A percentile compares a stretch with the other conserved stretches of the same genome.
phyloP scores from a whole-genome alignment of 2,888 invertebrate genomes.

The Hypselothyrea guttata region DNA sequence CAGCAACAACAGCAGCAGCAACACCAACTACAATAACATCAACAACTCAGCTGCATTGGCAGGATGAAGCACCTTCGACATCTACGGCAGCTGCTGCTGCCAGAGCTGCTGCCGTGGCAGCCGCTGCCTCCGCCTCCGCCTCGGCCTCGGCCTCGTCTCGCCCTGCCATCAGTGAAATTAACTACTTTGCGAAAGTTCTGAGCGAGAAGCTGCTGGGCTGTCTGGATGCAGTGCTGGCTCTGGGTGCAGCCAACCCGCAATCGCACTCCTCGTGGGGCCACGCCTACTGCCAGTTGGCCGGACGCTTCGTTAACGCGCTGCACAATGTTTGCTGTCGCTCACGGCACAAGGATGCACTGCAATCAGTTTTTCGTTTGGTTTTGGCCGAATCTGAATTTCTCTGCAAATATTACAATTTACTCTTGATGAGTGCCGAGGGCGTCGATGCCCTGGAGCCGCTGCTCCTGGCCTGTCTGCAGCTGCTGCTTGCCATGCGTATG shows the following conservation, averaged over 20 bases:
- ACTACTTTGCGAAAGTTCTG: conserved; percentile 82
- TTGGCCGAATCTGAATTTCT: conserved; percentile 79
- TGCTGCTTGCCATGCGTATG: conserved; percentile 78
- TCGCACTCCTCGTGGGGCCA: conserved; percentile 21
- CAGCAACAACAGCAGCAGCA: conserved; percentile 25
- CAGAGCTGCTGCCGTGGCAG: conserved; percentile 43
- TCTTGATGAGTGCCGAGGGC: conserved; percentile 56
- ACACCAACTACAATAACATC: conserved; percentile 23
- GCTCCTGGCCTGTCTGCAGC: conserved; percentile 74
- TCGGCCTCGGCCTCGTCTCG: conserved; percentile 26
- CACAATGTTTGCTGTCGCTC: conserved; percentile 78
- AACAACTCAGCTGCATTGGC: conserved; percentile 39
- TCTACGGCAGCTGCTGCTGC: conserved; percentile 59
- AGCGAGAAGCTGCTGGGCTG: conserved; percentile 80
- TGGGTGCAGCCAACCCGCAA: conserved; percentile 27
- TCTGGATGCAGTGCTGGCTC: conserved; percentile 66
- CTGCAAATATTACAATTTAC: conserved; percentile 78
- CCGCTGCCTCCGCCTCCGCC: conserved; percentile 19
- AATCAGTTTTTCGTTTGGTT: conserved; percentile 76
- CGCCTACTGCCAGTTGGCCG: conserved; percentile 76
- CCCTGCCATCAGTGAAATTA: conserved; percentile 78
- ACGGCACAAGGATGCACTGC: conserved; percentile 77
- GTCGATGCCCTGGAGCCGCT: conserved; percentile 52
- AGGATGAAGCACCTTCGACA: conserved; percentile 75
- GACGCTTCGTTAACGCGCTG: conserved; percentile 79